A percentile compares a stretch with the other conserved stretches of the same genome.
Conservation (phyloP, 2,113 vertebrate genomes). For the Clarias gariepinus region DNA sequence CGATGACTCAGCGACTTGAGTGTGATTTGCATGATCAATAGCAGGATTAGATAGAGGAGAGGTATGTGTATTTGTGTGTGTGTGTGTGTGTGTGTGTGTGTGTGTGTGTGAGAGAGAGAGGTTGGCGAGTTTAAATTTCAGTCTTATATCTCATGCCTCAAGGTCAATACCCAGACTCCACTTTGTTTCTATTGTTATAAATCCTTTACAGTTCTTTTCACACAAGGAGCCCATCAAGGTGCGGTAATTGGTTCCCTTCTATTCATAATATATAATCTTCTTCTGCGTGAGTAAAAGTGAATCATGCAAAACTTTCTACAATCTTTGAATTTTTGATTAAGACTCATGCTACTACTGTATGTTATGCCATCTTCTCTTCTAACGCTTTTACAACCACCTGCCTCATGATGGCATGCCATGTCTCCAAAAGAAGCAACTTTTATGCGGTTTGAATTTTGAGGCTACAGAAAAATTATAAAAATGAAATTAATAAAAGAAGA, state of each 20-base stretch:
- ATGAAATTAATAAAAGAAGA: too few species aligned
- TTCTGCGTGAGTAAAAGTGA: background rate
- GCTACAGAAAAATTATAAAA: background rate
- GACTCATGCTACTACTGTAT: background rate
- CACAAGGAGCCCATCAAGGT: background rate
- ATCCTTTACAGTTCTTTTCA: background rate
- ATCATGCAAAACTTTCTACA: background rate
- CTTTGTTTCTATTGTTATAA: background rate
- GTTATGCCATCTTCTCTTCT: background rate
- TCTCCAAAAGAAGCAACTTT: background rate
- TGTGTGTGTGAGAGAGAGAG: slow-evolving; percentile 36
- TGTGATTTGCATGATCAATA: slow-evolving; percentile 33
- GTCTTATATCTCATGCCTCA: background rate
- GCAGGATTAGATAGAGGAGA: slow-evolving; percentile 32
- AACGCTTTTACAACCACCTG: background rate
- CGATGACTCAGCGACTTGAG: slow-evolving; percentile 27
- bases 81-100: slow-evolving; percentile 41
- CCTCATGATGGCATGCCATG: background rate
- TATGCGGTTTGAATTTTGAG: background rate
- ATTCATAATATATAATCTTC: background rate
- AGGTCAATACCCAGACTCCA: background rate
- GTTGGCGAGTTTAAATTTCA: slow-evolving; percentile 36
- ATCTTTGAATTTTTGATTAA: background rate
- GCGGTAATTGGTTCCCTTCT: background rate
- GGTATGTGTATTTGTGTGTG: slow-evolving; percentile 36